phyloP scores from a whole-genome alignment of 37 sponge, comb jelly and placozoan genomes.

The Diacarnus erythraeanus region DNA sequence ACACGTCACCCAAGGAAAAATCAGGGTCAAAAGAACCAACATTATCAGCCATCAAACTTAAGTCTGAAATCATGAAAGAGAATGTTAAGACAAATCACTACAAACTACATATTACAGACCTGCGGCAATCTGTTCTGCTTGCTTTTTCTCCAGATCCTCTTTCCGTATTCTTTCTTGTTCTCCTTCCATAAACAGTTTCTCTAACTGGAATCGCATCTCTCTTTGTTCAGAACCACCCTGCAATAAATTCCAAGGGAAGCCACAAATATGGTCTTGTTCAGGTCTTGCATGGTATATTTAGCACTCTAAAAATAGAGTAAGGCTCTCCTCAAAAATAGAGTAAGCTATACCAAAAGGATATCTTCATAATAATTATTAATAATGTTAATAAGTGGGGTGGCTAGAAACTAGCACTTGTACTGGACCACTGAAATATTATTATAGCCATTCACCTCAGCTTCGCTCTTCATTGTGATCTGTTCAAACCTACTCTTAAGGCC shows the following conservation, averaged over 20 bases:
- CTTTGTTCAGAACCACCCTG: conserved; percentile 19
- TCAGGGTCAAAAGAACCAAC: conserved; percentile 38
- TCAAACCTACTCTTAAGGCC: conserved; percentile 52
- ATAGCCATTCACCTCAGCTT: background rate
- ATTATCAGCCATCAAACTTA: conserved; percentile 34
- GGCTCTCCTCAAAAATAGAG: no score
- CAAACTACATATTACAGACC: conserved; percentile 21
- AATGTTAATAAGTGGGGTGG: no score
- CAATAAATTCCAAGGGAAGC: background rate
- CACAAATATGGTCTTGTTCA: background rate
- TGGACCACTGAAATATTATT: background rate
- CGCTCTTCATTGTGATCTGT: conserved; percentile 15
- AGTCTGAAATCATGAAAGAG: conserved; percentile 5
- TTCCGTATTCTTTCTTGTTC: conserved; percentile 45
- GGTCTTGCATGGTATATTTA: background rate
- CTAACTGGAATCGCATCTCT: conserved; percentile 25
- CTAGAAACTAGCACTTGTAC: no score
- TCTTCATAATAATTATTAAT: no score
- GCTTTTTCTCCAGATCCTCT: conserved; percentile 41
- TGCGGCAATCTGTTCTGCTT: conserved; percentile 49
- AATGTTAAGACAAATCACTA: background rate
- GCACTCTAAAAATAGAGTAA: no score
- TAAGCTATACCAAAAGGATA: no score
- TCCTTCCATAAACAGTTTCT: conserved; percentile 36
- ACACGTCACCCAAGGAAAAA: conserved; percentile 36